Evolutionary conservation across 2,888 invertebrate genomes (phyloP).

Genomic region (Drosophila mimetica): DNA sequence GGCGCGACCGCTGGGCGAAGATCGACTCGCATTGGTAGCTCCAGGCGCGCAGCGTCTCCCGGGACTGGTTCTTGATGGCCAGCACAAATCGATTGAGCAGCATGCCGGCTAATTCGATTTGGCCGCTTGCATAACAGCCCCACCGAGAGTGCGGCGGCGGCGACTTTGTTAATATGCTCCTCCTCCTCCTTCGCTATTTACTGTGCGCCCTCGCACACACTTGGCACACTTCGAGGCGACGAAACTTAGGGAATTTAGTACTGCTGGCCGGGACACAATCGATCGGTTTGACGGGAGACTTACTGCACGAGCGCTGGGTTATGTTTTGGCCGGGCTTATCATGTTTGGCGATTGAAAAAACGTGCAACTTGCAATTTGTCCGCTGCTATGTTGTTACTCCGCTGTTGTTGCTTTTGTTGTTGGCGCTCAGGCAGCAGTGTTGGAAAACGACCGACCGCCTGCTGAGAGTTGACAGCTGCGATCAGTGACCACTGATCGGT

Average conservation of each 20-base stretch:
- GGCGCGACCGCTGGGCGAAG: constrained; percentile 87
- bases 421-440: constrained; percentile 44
- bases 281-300: constrained; percentile 25
- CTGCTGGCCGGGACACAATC: constrained; percentile 25
- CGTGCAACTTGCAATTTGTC: constrained; percentile 66
- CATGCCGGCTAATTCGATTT: constrained; percentile 68
- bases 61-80: constrained; percentile 85
- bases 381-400: constrained; percentile 28
- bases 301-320: constrained; percentile 21
- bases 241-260: constrained; percentile 57
- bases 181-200: constrained; percentile 49
- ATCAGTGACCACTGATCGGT: not conserved
- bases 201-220: constrained; percentile 30
- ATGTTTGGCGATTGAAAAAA: constrained; percentile 54
- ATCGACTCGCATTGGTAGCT: constrained; percentile 86
- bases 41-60: constrained; percentile 86
- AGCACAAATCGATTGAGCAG: constrained; percentile 77
- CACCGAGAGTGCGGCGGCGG: constrained; percentile 27
- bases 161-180: constrained; percentile 34
- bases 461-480: constrained; percentile 4
- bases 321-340: constrained; percentile 59
- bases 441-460: constrained; percentile 28
- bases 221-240: constrained; percentile 61
- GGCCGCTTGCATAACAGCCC: constrained; percentile 69
- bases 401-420: constrained; percentile 38